Conservation (phyloP, 2,113 vertebrate genomes). For the Leptobrachium leishanense region DNA sequence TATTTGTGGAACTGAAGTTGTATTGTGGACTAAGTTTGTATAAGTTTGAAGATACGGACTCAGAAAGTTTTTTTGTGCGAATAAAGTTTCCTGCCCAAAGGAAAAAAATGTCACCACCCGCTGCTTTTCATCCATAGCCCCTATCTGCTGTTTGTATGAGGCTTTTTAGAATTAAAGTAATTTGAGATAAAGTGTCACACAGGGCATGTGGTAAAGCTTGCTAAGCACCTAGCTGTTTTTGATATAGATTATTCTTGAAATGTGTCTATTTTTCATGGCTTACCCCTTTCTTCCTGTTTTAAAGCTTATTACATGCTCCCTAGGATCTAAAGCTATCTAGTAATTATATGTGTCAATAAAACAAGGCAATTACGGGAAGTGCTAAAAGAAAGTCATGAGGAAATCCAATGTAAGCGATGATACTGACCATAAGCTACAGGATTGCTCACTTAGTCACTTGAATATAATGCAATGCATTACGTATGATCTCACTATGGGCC, state of each 20-base stretch:
- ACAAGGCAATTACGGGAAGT: constrained; percentile 15
- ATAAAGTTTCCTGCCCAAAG: constrained; percentile 43
- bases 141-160: constrained; percentile 43
- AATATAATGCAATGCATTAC: constrained; percentile 18
- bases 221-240: constrained; percentile 40
- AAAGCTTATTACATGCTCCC: constrained; percentile 16
- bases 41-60: no score
- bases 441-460: constrained; percentile 2
- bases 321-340: constrained; percentile 20
- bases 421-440: constrained; percentile 9
- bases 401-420: constrained; percentile 15
- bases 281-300: constrained; percentile 20
- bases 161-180: constrained; percentile 37
- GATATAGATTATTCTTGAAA: constrained; percentile 49
- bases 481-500: constrained; percentile 3
- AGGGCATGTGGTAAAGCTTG: constrained; percentile 47
- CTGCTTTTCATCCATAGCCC: constrained; percentile 33
- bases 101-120: constrained; percentile 46
- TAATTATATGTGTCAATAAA: constrained; percentile 29
- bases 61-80: constrained; percentile 40
- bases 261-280: constrained; percentile 46
- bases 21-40: no score
- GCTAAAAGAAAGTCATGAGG: constrained; percentile 3
- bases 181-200: constrained; percentile 35
- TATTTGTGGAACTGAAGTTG: no score